Conservation (phyloP, 2,113 vertebrate genomes). For the Platanista minor region DNA sequence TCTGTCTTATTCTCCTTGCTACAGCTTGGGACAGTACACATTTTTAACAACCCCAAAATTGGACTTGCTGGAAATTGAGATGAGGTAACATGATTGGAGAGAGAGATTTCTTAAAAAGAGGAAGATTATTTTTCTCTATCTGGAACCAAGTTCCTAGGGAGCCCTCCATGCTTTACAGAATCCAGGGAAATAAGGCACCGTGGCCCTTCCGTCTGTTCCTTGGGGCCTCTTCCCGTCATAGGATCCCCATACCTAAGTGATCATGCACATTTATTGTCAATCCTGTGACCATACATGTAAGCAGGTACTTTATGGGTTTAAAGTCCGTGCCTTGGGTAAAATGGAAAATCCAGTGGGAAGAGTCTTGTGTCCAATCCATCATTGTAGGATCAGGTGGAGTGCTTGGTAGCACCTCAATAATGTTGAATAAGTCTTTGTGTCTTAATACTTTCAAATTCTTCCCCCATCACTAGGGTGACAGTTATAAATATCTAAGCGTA, state of each 20-base stretch:
- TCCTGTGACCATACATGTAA: rapidly evolving
- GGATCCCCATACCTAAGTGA: rapidly evolving
- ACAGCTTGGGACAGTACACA: too few relatives aligned
- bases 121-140: background rate
- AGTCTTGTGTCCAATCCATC: rapidly evolving
- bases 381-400: rapidly evolving
- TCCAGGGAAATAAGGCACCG: background rate
- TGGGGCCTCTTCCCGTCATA: background rate
- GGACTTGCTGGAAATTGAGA: background rate
- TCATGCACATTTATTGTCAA: rapidly evolving
- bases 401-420: background rate
- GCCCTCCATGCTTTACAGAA: background rate
- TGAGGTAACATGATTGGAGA: background rate
- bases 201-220: rapidly evolving
- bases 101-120: too few relatives aligned
- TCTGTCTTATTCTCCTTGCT: too few relatives aligned
- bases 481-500: background rate
- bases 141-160: background rate
- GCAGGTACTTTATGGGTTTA: rapidly evolving
- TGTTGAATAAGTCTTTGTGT: background rate
- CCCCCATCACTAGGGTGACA: background rate
- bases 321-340: background rate
- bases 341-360: background rate
- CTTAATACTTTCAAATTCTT: too few relatives aligned
- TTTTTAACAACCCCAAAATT: background rate